Base-by-base conservation (phyloP, 2,113 vertebrate species). In the Sorex araneus region DNA sequence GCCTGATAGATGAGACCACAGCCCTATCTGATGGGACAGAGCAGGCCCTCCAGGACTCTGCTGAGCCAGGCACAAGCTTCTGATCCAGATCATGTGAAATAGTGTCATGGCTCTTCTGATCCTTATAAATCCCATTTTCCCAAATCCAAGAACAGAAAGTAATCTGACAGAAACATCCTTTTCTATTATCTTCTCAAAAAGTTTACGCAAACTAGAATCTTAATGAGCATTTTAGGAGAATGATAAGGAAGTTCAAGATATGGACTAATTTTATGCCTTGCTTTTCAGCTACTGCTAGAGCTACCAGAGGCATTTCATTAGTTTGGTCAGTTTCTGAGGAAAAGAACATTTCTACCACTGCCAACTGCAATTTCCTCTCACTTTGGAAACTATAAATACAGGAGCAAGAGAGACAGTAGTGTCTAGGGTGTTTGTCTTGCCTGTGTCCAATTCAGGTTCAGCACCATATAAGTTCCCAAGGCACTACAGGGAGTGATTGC, bases 81-180 rank as follows among this genome's bases (percentile, higher is more conserved):
- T n/a, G n/a, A n/a, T n/a, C n/a, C n/a, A n/a, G n/a, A n/a, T n/a
- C n/a, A n/a, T n/a, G n/a, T n/a, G n/a, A n/a, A n/a, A n/a, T n/a
- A n/a, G n/a, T n/a, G n/a, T n/a, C n/a, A n/a, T n/a, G n/a, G n/a
- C n/a, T n/a, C n/a, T n/a, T n/a, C n/a, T n/a, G n/a, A n/a, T n/a
- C n/a, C n/a, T n/a, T n/a, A 57, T 57, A 70, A 88, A 78, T 7
- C n/a, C 69, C 9, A 77, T 87, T 92, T 88, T 90, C 66, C 36
- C 36, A 64, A 91, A 82, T 78, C 23, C 7, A 74, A 64, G n/a
- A 11, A 66, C 11, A 66, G 64, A 66, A 66, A 66, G 64, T 66
- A 28, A 30, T 13, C 64, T 66, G 27, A 66, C 64, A 66, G 28
- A 30, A 8, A 60, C n/a, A 21, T 70, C 19, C 78, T 64, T 79